phyloP scores from a whole-genome alignment of 2,113 vertebrate genomes.

The Meriones unguiculatus region DNA sequence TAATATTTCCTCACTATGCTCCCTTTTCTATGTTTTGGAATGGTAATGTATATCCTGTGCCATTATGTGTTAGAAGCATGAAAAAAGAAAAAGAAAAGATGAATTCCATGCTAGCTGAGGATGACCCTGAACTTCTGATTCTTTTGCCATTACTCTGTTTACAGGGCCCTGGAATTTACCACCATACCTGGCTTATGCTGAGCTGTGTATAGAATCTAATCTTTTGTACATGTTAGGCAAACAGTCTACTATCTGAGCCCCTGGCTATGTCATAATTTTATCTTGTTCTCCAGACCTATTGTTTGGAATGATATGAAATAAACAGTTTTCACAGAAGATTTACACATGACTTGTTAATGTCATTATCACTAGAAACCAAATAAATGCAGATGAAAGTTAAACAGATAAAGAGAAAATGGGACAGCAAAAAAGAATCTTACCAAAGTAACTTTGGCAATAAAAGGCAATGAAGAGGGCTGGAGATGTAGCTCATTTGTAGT shows the following conservation, averaged over 20 bases:
- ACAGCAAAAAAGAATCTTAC: background rate
- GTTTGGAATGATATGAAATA: background rate
- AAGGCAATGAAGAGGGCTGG: background rate
- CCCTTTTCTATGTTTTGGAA: no score
- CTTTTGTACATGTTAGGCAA: background rate
- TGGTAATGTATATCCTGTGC: no score
- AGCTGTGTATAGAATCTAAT: background rate
- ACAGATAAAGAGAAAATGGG: background rate
- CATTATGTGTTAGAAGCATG: no score
- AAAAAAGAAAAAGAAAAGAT: background rate
- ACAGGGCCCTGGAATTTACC: background rate
- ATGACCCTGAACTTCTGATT: background rate
- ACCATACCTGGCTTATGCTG: background rate
- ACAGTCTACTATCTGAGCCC: background rate
- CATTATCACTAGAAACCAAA: background rate
- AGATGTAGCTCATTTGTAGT: background rate
- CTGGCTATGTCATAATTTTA: background rate
- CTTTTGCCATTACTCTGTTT: background rate
- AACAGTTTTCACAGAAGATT: background rate
- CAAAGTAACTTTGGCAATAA: background rate
- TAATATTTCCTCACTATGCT: no score
- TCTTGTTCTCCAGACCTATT: background rate
- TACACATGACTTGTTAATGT: background rate
- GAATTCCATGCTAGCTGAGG: background rate
- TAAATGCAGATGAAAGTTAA: background rate